Evolutionary conservation across 2,113 vertebrate genomes (phyloP), one percentile per base, ranked within the genome.

Genomic region (Pangasianodon hypophthalmus): DNA sequence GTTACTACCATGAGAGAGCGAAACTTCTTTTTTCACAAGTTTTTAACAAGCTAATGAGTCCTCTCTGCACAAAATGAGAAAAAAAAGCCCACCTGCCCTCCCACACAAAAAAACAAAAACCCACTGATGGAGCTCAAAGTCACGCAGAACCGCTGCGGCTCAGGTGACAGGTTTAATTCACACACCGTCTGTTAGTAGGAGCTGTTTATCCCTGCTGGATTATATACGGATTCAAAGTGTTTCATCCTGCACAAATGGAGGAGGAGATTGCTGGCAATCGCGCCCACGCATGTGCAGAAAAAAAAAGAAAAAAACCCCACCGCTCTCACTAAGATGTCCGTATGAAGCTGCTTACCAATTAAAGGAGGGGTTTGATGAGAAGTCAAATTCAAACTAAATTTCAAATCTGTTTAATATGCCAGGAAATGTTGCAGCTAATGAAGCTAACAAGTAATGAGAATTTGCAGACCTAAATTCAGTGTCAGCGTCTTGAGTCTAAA

Each of bases 181-280:
- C 86, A 84, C n/a, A 46, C 90, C 48, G 87, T 79, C 73, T 88
- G 81, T 90, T 69, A 88, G 75, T 37, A 37, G 52, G 81, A 62
- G 86, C 73, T 73, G 88, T 90, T 90, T 85, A 90, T 88, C 83
- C 84, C 81, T 88, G 81, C 82, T 71, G 81, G 86, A 90, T 90
- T 88, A 88, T 80, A 85, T 77, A 84, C 82, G 41, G 56, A 87
- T 77, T 87, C 82, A 90, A 32, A 64, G 86, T 26, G 79, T 83
- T 90, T 87, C 82, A 83, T 87, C 89, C 71, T 46, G 67, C 81
- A 84, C 77, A 84, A 60, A 82, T 75, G 64, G 86, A 90, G 86
- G 90, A 88, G 69, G 84, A 88, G 90, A 90, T 69, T 14, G 87
- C 84, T 85, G 81, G 83, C 88, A 80, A 75, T 83, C 71, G 54